phyloP scores from a whole-genome alignment of 2,888 invertebrate species.

The Diadegma fenestrale region DNA sequence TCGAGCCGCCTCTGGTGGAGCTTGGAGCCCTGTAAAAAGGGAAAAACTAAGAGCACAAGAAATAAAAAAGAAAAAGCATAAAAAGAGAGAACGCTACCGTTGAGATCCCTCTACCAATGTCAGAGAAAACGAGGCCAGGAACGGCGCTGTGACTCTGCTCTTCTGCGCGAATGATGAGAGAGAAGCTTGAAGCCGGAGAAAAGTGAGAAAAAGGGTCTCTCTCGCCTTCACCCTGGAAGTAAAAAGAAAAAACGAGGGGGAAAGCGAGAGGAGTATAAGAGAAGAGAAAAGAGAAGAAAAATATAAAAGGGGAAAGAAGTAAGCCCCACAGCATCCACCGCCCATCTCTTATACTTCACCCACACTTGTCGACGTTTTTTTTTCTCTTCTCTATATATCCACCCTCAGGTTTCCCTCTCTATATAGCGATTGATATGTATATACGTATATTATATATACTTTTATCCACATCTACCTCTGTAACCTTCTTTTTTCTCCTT shows the following conservation, averaged over 20 bases:
- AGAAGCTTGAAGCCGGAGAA: slow-evolving; percentile 60
- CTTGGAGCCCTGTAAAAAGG: slow-evolving; percentile 77
- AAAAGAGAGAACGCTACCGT: slow-evolving; percentile 16
- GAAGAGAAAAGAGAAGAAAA: slow-evolving; percentile 47
- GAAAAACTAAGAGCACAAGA: slow-evolving; percentile 63
- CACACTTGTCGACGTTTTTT: slow-evolving; percentile 54
- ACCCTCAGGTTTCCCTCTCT: slow-evolving; percentile 65
- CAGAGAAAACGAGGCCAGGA: slow-evolving; percentile 79
- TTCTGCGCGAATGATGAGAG: slow-evolving; percentile 52
- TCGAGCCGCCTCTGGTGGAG: slow-evolving; percentile 62
- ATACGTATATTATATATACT: slow-evolving; percentile 16
- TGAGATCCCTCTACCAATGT: slow-evolving; percentile 74
- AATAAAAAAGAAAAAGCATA: slow-evolving; percentile 43
- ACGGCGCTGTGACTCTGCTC: slow-evolving; percentile 72
- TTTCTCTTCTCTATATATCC: slow-evolving; percentile 61
- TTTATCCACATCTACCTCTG: slow-evolving; percentile 51
- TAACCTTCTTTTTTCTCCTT: slow-evolving; percentile 68
- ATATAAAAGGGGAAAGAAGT: slow-evolving; percentile 70
- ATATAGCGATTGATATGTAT: slow-evolving; percentile 12
- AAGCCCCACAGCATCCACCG: slow-evolving; percentile 66
- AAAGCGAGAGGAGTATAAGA: slow-evolving; percentile 46
- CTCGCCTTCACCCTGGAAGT: slow-evolving; percentile 45
- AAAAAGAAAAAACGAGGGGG: slow-evolving; percentile 46
- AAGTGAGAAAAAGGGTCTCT: slow-evolving; percentile 57
- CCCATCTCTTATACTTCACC: slow-evolving; percentile 60